Evolutionary conservation across 1,140 invertebrate species (phyloP).

Genomic region (Aphis gossypii): DNA sequence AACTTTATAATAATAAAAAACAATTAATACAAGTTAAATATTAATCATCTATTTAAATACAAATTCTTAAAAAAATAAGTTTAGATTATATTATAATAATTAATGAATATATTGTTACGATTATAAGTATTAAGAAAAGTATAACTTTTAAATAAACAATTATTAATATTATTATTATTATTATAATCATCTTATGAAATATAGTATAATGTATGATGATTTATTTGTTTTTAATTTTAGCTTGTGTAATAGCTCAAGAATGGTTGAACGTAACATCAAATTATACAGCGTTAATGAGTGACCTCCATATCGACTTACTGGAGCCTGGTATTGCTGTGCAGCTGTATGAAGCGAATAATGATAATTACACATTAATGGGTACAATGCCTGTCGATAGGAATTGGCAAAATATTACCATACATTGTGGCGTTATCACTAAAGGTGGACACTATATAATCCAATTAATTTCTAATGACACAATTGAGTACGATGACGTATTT

Average conservation of each 20-base stretch:
- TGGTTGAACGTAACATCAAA: constrained; percentile 45
- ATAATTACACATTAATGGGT: constrained; percentile 46
- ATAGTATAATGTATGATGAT: background rate
- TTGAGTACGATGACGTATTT: background rate
- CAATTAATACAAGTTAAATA: too few relatives aligned
- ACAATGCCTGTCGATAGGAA: constrained; percentile 22
- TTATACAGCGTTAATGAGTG: constrained; percentile 36
- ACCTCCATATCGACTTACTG: constrained; percentile 18
- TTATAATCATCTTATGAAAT: too few relatives aligned
- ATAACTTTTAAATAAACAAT: too few relatives aligned
- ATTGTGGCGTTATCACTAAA: constrained; percentile 74
- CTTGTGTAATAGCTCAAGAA: constrained; percentile 1
- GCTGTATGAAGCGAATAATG: constrained; percentile 42
- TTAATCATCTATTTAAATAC: too few relatives aligned
- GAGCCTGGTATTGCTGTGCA: constrained; percentile 35
- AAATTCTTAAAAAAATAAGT: background rate
- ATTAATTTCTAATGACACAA: constrained; percentile 39
- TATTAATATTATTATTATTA: too few relatives aligned
- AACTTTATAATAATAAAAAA: too few relatives aligned
- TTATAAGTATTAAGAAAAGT: background rate
- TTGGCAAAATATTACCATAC: constrained; percentile 66
- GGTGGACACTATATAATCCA: constrained; percentile 67
- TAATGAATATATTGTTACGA: background rate
- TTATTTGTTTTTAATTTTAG: constrained; percentile 11
- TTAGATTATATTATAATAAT: too few relatives aligned